Percentiles rank a stretch among this genome's conserved stretches.
These are phyloP conservation scores for Zonitis immaculata DNA, from an alignment of 2,888 invertebrate genomes.

Conservation along the genomic window DNA sequence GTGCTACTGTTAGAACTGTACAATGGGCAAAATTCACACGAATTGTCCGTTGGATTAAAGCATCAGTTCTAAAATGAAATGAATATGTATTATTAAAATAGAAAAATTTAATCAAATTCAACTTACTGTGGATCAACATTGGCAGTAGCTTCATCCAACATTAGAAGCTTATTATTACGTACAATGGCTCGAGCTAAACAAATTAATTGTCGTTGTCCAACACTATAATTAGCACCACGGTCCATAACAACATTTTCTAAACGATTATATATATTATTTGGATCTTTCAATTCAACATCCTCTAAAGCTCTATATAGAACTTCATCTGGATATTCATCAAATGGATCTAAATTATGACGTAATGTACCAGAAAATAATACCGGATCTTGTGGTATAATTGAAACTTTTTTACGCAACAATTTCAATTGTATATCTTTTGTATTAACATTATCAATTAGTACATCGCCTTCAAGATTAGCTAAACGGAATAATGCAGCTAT, in stretches of 20 bases:
- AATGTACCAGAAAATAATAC: slow-evolving; percentile 59
- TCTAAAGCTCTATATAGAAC: slow-evolving; percentile 70
- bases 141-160: slow-evolving; percentile 90
- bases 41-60: slow-evolving; percentile 70
- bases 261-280: slow-evolving; percentile 64
- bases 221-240: slow-evolving; percentile 75
- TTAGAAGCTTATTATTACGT: slow-evolving; percentile 73
- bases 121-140: slow-evolving; percentile 81
- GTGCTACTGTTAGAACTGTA: slow-evolving; percentile 78
- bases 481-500: slow-evolving; percentile 55
- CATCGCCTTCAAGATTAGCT: slow-evolving; percentile 49
- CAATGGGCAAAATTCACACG: slow-evolving; percentile 67
- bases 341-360: slow-evolving; percentile 65
- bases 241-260: slow-evolving; percentile 65
- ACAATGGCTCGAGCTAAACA: slow-evolving; percentile 84
- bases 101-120: not conserved
- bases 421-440: slow-evolving; percentile 49
- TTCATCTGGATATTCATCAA: slow-evolving; percentile 62
- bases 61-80: slow-evolving; percentile 60
- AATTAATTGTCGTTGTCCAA: slow-evolving; percentile 83
- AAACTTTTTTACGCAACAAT: slow-evolving; percentile 55
- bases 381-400: slow-evolving; percentile 63
- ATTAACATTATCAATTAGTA: slow-evolving; percentile 53
- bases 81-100: not conserved
- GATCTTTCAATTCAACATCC: slow-evolving; percentile 70